Evolutionary conservation across 2,113 vertebrate species (phyloP).

Genomic region (Archocentrus centrarchus): DNA sequence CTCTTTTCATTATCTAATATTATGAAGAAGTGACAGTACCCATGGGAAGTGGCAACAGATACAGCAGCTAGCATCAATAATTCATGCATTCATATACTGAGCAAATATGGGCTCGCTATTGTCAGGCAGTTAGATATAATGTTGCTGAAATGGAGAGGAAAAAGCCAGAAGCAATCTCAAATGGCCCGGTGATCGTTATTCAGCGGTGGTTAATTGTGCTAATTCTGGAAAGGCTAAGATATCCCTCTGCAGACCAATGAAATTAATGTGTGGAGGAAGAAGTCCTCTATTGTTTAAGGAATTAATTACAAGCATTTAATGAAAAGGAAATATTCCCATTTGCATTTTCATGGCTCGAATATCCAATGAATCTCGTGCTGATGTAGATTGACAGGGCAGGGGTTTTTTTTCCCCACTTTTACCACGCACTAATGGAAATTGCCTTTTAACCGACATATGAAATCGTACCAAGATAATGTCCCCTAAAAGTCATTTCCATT

Average conservation of each 20-base stretch:
- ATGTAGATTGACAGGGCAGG: conserved; percentile 36
- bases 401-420: neutral
- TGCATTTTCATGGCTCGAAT: conserved; percentile 56
- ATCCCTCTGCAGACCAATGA: conserved; percentile 48
- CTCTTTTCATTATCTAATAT: conserved; percentile 64
- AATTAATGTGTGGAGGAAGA: conserved; percentile 51
- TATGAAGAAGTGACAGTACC: conserved; percentile 48
- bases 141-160: conserved; percentile 54
- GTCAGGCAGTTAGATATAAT: conserved; percentile 50
- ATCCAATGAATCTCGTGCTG: conserved; percentile 26
- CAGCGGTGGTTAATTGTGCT: conserved; percentile 61
- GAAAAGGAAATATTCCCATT: conserved; percentile 60
- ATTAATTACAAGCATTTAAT: conserved; percentile 71
- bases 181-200: conserved; percentile 57
- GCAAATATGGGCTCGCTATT: conserved; percentile 60
- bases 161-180: conserved; percentile 51
- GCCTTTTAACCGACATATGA: conserved; percentile 47
- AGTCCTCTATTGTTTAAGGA: conserved; percentile 60
- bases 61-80: conserved; percentile 64
- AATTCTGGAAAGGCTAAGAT: conserved; percentile 53
- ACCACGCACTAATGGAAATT: conserved; percentile 40
- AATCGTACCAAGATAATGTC: conserved; percentile 23
- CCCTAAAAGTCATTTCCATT: conserved; percentile 36
- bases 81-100: conserved; percentile 66
- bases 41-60: conserved; percentile 51